These are phyloP conservation scores for Cardiocondyla obscurior DNA, from an alignment of 1,140 invertebrate species.

Conservation along the genomic window DNA sequence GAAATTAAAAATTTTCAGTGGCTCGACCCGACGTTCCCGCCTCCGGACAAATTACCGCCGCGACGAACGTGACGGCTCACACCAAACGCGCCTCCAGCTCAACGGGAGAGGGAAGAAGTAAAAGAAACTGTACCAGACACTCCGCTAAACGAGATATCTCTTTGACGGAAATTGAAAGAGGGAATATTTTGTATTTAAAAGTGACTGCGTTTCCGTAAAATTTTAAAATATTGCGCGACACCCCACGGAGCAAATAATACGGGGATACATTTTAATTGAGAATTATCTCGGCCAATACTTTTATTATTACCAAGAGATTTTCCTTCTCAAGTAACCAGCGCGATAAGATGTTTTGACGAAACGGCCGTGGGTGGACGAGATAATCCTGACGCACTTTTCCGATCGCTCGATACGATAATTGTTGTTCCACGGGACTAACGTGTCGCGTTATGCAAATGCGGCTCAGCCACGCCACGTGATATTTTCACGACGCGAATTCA, in stretches of 20 bases:
- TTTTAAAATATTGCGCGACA: neutral
- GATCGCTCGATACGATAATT: conserved; percentile 57
- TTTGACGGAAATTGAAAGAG: conserved; percentile 32
- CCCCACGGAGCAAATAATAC: neutral
- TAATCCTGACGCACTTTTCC: conserved; percentile 43
- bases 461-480: conserved; percentile 20
- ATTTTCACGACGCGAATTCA: conserved; percentile 44
- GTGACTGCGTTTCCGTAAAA: neutral
- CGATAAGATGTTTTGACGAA: neutral
- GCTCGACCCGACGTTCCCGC: conserved; percentile 8
- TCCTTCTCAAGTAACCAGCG: neutral
- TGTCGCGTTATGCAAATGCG: conserved; percentile 63
- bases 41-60: conserved; percentile 57
- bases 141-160: conserved; percentile 28
- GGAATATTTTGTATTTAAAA: conserved; percentile 9
- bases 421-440: conserved; percentile 17
- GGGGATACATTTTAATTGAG: neutral
- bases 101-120: neutral
- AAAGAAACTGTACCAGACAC: neutral
- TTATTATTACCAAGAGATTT: neutral
- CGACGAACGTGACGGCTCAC: conserved; percentile 38
- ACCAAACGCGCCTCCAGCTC: conserved; percentile 1
- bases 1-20: conserved; percentile 68
- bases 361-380: neutral
- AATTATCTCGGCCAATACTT: neutral